Evolutionary conservation across 92 coral and sea anemone species (phyloP).

Genomic region (Hydrozoanthus gracilis): DNA sequence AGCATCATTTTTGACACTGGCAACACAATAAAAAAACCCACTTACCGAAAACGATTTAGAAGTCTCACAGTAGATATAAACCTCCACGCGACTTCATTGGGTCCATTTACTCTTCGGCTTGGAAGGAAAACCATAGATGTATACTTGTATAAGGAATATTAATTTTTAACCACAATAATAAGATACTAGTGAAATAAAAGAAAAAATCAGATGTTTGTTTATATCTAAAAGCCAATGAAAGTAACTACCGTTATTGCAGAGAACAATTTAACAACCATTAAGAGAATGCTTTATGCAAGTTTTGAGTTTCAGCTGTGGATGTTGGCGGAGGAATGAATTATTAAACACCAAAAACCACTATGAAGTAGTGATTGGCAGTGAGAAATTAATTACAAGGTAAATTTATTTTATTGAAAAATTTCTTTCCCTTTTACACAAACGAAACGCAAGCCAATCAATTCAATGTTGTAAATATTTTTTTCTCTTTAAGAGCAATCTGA

Average conservation of each 20-base stretch:
- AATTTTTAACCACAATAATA: conserved; percentile 37
- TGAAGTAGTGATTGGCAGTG: neutral
- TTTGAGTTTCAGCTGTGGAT: conserved; percentile 11
- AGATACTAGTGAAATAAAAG: conserved; percentile 5
- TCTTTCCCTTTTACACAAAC: neutral
- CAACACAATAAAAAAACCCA: neutral
- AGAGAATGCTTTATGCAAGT: neutral
- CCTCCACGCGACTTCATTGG: neutral
- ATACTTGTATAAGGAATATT: conserved; percentile 9
- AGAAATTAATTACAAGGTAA: neutral
- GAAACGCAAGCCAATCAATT: neutral
- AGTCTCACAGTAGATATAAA: neutral
- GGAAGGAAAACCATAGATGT: neutral
- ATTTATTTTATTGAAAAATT: neutral
- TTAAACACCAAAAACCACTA: neutral
- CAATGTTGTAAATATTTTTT: neutral
- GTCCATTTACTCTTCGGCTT: neutral
- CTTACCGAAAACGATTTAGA: conserved; percentile 7
- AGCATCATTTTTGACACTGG: neutral
- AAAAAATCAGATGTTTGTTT: conserved; percentile 11
- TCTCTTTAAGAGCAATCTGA: neutral
- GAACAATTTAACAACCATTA: conserved; percentile 14
- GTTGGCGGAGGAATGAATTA: neutral
- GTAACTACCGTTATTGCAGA: neutral
- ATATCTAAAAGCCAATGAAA: conserved; percentile 12